phyloP scores from a whole-genome alignment of 2,888 invertebrate species.

The Synergus gifuensis region DNA sequence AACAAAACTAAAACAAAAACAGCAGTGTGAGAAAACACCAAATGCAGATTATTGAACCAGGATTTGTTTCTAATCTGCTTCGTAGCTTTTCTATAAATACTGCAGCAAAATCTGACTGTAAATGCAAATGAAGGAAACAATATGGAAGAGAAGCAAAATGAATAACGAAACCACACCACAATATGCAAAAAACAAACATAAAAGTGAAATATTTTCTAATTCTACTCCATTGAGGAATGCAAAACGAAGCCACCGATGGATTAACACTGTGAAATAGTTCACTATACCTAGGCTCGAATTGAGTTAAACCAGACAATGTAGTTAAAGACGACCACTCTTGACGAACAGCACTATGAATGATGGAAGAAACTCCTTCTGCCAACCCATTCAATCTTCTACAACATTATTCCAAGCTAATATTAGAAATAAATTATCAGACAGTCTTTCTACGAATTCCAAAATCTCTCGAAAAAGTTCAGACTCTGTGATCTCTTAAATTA shows the following conservation, averaged over 20 bases:
- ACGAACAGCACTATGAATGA: constrained; percentile 85
- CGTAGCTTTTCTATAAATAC: neutral
- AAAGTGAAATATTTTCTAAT: no score
- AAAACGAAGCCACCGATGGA: constrained; percentile 41
- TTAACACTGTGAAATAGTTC: constrained; percentile 24
- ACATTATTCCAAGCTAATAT: constrained; percentile 16
- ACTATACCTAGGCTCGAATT: constrained; percentile 84
- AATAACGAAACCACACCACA: neutral
- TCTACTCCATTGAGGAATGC: neutral
- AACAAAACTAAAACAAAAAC: neutral
- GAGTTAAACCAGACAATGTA: constrained; percentile 67
- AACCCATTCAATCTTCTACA: constrained; percentile 85
- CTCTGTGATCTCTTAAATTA: neutral
- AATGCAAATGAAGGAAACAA: no score
- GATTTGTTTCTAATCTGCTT: no score
- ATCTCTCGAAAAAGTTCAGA: neutral
- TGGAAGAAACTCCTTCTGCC: constrained; percentile 84
- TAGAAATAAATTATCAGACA: neutral
- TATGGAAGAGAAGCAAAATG: neutral
- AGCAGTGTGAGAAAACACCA: neutral
- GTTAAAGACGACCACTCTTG: constrained; percentile 79
- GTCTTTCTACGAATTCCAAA: neutral
- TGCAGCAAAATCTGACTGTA: neutral
- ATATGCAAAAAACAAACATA: constrained; percentile 13
- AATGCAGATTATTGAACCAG: no score